A percentile compares a stretch with the other conserved stretches of the same genome.
Conservation (phyloP, 2,797 vertebrate species). For the Amphiprion clarkii region DNA sequence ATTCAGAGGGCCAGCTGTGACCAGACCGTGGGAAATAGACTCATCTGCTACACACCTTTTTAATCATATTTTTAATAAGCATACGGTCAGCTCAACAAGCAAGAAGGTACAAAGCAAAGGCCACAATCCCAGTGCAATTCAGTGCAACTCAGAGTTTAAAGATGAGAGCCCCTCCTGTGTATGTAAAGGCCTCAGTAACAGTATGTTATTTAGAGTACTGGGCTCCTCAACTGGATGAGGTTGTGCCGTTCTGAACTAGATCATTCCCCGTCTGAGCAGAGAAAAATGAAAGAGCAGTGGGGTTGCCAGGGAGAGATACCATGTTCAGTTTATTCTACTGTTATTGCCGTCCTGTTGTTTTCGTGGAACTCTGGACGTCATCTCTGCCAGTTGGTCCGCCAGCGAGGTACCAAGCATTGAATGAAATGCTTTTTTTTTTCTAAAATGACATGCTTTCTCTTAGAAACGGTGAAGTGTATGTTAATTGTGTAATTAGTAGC, state of each 20-base stretch:
- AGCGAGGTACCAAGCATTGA: slow-evolving; percentile 3
- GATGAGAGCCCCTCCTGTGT: slow-evolving; percentile 15
- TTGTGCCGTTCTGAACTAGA: not conserved
- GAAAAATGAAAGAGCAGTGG: slow-evolving; percentile 14
- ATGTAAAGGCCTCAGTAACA: slow-evolving; percentile 10
- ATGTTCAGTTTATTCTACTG: slow-evolving; percentile 11
- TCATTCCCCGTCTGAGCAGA: not conserved
- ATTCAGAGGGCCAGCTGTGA: slow-evolving; percentile 17
- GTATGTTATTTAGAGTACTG: slow-evolving; percentile 13
- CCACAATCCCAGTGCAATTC: not conserved
- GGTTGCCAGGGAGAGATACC: slow-evolving; percentile 2
- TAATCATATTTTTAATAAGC: not conserved
- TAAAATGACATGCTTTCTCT: not conserved
- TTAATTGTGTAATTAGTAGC: slow-evolving; percentile 14
- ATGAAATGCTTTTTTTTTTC: not conserved
- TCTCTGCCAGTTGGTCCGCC: slow-evolving; percentile 8
- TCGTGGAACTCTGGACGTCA: not conserved
- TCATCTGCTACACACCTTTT: not conserved
- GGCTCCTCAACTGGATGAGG: not conserved
- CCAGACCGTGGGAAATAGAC: not conserved
- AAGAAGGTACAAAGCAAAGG: not conserved
- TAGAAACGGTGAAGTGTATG: slow-evolving; percentile 19
- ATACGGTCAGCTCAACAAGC: not conserved
- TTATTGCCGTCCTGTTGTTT: slow-evolving; percentile 8
- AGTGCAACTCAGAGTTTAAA: slow-evolving; percentile 9